Evolutionary conservation across 2,113 vertebrate species (phyloP).

Genomic region (Glaucomys volans): DNA sequence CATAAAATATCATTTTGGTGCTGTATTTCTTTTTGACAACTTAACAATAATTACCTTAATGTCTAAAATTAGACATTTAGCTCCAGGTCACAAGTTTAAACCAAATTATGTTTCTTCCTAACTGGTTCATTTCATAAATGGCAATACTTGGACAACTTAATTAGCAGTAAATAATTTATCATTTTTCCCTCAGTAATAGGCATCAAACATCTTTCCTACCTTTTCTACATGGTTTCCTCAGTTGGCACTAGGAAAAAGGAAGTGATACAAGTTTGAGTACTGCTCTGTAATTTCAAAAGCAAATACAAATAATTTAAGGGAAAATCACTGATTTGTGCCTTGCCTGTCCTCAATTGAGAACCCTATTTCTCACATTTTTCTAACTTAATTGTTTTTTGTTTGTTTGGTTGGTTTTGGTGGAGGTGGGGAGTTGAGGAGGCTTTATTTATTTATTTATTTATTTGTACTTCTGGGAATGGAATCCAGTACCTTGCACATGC

Average conservation of each 20-base stretch:
- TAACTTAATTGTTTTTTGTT: background rate
- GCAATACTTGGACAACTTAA: background rate
- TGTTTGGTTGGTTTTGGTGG: too few species aligned
- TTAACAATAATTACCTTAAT: slow-evolving; percentile 7
- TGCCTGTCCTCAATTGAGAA: background rate
- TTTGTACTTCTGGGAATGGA: background rate
- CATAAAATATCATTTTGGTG: slow-evolving; percentile 21
- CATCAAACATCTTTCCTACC: background rate
- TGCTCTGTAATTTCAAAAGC: slow-evolving; percentile 7
- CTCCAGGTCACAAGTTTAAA: slow-evolving; percentile 11
- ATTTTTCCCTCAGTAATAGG: background rate
- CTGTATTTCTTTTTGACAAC: background rate
- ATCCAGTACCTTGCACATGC: too few species aligned
- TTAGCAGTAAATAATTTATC: background rate
- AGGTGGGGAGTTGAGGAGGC: too few species aligned
- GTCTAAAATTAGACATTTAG: slow-evolving; percentile 44
- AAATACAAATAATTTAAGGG: background rate
- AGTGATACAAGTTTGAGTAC: background rate
- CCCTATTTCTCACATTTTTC: slow-evolving; percentile 1
- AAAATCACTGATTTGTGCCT: background rate
- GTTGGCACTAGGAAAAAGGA: background rate
- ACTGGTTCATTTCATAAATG: slow-evolving; percentile 10
- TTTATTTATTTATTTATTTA: background rate
- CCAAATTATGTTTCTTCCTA: slow-evolving; percentile 15
- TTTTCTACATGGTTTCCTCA: background rate